Percentiles rank a stretch among this genome's conserved stretches.
These are phyloP conservation scores for Panthera leo DNA, from an alignment of 2,113 vertebrate genomes.

Conservation along the genomic window DNA sequence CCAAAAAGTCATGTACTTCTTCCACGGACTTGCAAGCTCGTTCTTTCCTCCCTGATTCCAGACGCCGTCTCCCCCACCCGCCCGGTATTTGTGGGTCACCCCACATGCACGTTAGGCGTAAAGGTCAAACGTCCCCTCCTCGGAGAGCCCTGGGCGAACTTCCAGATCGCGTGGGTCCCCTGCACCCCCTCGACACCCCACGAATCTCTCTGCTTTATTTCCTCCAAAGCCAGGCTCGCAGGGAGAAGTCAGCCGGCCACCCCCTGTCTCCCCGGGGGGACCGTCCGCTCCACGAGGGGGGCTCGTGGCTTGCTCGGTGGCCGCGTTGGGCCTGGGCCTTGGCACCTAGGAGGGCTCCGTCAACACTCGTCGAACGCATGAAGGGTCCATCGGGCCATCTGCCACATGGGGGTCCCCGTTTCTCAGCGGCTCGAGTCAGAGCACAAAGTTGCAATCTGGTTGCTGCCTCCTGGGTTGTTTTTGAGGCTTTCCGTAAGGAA, in stretches of 20 bases:
- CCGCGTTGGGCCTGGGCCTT: accelerated
- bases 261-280: neutral
- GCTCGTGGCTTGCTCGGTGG: neutral
- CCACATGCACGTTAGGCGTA: accelerated
- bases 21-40: neutral
- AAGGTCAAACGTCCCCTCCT: neutral
- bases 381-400: accelerated
- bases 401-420: too few relatives aligned
- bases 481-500: neutral
- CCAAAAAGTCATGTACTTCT: neutral
- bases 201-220: accelerated
- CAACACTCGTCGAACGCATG: neutral
- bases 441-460: neutral
- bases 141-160: neutral
- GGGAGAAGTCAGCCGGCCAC: accelerated
- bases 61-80: accelerated
- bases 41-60: neutral
- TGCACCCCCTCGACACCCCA: accelerated
- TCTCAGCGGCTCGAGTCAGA: neutral
- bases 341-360: neutral
- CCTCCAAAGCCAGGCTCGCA: accelerated
- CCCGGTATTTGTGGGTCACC: neutral
- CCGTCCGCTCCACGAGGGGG: accelerated
- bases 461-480: neutral
- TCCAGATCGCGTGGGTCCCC: neutral